phyloP scores from a whole-genome alignment of 2,113 vertebrate genomes.

The Poecile atricapillus region DNA sequence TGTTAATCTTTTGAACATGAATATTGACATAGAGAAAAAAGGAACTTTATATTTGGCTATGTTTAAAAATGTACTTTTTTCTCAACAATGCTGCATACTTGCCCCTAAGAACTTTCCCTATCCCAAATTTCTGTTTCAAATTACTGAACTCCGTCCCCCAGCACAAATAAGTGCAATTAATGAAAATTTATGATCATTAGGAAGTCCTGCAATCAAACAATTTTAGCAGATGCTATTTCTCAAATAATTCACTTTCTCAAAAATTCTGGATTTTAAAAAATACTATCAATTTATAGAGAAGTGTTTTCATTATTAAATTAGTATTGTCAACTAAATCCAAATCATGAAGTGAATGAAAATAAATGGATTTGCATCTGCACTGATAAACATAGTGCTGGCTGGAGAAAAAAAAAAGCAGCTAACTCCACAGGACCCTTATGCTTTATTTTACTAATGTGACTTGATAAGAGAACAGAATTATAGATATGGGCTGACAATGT shows the following conservation, averaged over 20 bases:
- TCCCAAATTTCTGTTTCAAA: neutral
- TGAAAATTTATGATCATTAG: neutral
- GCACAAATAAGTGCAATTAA: neutral
- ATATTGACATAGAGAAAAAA: neutral
- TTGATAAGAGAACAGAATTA: neutral
- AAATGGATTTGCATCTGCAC: neutral
- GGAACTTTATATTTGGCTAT: neutral
- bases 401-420: neutral
- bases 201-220: neutral
- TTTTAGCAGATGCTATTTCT: neutral
- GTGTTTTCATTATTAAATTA: neutral
- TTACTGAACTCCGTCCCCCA: neutral
- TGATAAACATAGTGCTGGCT: neutral
- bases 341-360: neutral
- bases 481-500: neutral
- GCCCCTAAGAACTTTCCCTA: neutral
- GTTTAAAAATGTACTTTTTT: neutral
- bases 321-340: neutral
- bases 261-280: neutral
- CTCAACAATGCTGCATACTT: neutral
- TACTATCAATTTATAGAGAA: neutral
- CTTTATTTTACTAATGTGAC: constrained; percentile 30
- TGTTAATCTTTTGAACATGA: neutral
- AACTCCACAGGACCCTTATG: neutral
- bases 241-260: neutral